Evolutionary conservation across 2,113 vertebrate species (phyloP), one percentile per base, ranked within the genome.

Genomic region (Cromileptes altivelis): DNA sequence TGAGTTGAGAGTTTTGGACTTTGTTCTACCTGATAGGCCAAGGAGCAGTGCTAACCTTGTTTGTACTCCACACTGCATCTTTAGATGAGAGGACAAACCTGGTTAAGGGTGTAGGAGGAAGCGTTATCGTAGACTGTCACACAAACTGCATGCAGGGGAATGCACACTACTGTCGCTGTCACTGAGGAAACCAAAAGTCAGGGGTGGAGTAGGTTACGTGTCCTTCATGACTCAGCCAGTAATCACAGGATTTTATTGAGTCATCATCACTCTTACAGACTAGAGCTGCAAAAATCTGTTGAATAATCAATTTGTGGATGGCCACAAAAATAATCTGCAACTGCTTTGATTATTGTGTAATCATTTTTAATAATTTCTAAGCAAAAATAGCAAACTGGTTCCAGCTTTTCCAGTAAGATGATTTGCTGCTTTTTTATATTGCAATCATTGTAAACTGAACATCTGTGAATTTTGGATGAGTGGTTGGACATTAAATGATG

Each of bases 11-110:
- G 62, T 63, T 77, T 70, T 73, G 75, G 84, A 89, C 91, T 92
- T 92, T 93, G 92, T 71, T 65, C 88, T 17, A 4, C 0, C 72
- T 87, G 77, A 93, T 87, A 81, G 81, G 63, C 19, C 62, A 65
- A 81, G 53, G 45, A 70, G 45, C 67, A 56, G 17, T 4, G 25
- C 45, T 55, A 9, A 82, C 47, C 69, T 68, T 70, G 33, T 78
- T 78, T 40, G 40, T 70, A 27, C 57, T 30, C 49, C n/a, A 10
- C 63, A 23, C 15, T 45, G 56, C 79, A 62, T 40, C 23, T 71
- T 50, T 30, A 60, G 42, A 61, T 42, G 70, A 23, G 45, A 70
- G 25, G 62, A 60, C 47, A 55, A 9, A 10, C 45, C 25, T 40
- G 49, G 40, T 13, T 30, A 2, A 45, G 42, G 11, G 42, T 45